phyloP scores from a whole-genome alignment of 2,888 invertebrate species.

The Choristoneura rosaceana region DNA sequence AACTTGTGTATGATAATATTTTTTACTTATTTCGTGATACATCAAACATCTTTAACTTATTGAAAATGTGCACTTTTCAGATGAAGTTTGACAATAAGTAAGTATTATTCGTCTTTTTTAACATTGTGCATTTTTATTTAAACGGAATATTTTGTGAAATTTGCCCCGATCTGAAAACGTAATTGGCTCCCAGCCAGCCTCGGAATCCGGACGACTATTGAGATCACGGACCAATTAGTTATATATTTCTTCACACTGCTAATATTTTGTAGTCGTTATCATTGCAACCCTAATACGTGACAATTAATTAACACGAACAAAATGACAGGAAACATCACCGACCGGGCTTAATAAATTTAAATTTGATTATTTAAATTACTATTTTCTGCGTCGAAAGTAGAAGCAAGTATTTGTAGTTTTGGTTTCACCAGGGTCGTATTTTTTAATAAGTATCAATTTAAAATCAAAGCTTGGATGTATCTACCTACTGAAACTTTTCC shows the following conservation, averaged over 20 bases:
- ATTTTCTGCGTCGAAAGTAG: background rate
- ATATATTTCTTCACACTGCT: conserved; percentile 8
- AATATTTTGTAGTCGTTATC: background rate
- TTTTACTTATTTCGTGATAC: too few species aligned
- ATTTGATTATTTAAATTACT: background rate
- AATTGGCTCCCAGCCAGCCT: background rate
- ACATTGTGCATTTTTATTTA: background rate
- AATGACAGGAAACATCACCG: conserved; percentile 8
- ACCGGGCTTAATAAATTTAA: background rate
- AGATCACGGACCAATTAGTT: background rate
- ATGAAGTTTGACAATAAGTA: too few species aligned
- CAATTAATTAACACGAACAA: conserved; percentile 10
- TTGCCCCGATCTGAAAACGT: background rate
- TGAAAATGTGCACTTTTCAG: background rate
- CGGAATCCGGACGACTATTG: background rate
- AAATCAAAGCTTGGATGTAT: background rate
- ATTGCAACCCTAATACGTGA: background rate
- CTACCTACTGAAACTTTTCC: background rate
- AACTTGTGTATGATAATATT: background rate
- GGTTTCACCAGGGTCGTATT: background rate
- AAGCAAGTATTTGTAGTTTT: background rate
- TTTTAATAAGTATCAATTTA: conserved; percentile 5
- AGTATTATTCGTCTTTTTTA: too few species aligned
- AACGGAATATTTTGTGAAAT: background rate
- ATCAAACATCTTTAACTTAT: too few species aligned